A percentile compares a stretch with the other conserved stretches of the same genome.
These are phyloP conservation scores for Meiosimyza platycephala DNA, from an alignment of 2,888 invertebrate genomes.

Conservation along the genomic window DNA sequence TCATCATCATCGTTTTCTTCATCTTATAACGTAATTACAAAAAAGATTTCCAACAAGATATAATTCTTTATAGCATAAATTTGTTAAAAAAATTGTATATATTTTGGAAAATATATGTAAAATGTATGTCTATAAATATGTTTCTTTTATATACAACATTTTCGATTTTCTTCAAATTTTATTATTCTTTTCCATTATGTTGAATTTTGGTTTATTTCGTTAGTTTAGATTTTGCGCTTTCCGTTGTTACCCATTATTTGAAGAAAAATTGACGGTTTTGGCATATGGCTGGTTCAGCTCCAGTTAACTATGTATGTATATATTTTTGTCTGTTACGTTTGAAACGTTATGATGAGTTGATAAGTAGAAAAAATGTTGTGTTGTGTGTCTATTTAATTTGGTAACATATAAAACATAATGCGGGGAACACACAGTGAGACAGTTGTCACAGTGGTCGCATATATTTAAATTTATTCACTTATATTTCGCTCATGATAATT, in stretches of 20 bases:
- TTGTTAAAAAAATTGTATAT: constrained; percentile 44
- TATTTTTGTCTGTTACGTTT: too few relatives aligned
- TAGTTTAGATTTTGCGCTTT: constrained; percentile 44
- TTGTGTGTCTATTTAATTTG: too few relatives aligned
- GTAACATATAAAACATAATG: too few relatives aligned
- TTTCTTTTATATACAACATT: constrained; percentile 48
- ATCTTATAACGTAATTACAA: constrained; percentile 29
- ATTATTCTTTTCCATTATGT: constrained; percentile 27
- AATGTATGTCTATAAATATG: constrained; percentile 48
- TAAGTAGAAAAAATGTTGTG: too few relatives aligned
- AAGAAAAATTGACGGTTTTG: too few relatives aligned
- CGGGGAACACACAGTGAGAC: too few relatives aligned
- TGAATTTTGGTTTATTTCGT: constrained; percentile 39
- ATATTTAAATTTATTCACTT: too few relatives aligned
- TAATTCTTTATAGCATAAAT: constrained; percentile 46
- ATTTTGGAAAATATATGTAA: constrained; percentile 47
- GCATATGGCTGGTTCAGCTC: too few relatives aligned
- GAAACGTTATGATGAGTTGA: too few relatives aligned
- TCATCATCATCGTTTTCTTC: not conserved
- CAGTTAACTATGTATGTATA: too few relatives aligned
- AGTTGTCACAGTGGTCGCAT: too few relatives aligned
- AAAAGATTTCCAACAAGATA: constrained; percentile 49
- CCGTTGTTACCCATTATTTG: constrained; percentile 42
- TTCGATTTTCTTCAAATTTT: constrained; percentile 33
- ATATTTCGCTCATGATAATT: too few relatives aligned